Base-by-base conservation (phyloP, 2,888 invertebrate genomes). In the Drosophila mimica region DNA sequence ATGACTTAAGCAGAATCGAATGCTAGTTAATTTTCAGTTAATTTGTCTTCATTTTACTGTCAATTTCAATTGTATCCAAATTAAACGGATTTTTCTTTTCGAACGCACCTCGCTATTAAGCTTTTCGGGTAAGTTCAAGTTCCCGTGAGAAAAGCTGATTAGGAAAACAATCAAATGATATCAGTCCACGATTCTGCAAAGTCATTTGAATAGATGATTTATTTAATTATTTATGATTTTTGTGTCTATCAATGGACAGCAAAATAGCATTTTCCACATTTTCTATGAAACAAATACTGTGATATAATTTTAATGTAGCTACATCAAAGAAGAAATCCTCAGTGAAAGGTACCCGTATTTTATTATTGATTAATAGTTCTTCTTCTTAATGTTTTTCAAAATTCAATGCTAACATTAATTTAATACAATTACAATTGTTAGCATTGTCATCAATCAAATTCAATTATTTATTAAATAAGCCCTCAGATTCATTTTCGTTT, bases 381-480 rank as follows among this genome's bases (percentile, higher is more conserved):
- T n/a, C 2, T 30, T 15, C 4, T 30, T 28, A 0, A n/a, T 34
- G 3, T 59, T 36, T n/a, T 31, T 17, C 6, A 2, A 36, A n/a
- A 20, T 54, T 8, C 20, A 13, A 48, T 46, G 36, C 2, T n/a
- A 6, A 13, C 13, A 31, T 34, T 34, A 20, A 20, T 0, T 11
- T 6, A 54, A 9, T 25, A 9, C 13, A 25, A 17, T 15, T 17
- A 13, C 36, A 9, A 56, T 59, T 65, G 58, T 34, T 48, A 33
- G 7, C 52, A 72, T 43, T n/a, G 40, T 4, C 20, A 46, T 46
- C 20, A 25, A 46, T 46, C 46, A 60, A 69, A 69, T 48, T 65
- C 69, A 70, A 62, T 74, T 64, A 69, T 49, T 49, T 30, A 49
- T 17, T 9, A 28, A 28, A 54, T 54, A n/a, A 48, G 54, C 58